Conservation (phyloP, 2,888 invertebrate genomes). For the Aromia moschata region DNA sequence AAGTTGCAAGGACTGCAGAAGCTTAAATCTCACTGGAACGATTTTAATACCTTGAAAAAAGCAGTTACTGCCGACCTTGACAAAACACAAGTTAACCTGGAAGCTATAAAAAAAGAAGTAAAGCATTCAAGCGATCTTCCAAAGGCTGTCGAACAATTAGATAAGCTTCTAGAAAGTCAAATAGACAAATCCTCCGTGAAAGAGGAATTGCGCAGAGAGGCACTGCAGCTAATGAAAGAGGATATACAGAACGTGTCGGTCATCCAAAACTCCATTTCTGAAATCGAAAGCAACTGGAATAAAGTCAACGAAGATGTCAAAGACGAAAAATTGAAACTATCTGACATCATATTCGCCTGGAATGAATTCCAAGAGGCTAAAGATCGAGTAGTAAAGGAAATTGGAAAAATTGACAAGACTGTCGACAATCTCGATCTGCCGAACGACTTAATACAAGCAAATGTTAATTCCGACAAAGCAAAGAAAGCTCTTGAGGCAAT, state of each 20-base stretch:
- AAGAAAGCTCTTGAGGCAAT: conserved; percentile 80
- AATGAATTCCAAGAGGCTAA: conserved; percentile 80
- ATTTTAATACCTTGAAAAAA: conserved; percentile 77
- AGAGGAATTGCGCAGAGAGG: conserved; percentile 81
- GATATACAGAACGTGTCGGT: conserved; percentile 82
- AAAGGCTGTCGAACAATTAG: conserved; percentile 66
- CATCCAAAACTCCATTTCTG: conserved; percentile 81
- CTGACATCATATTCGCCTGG: conserved; percentile 76
- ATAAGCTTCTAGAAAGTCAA: conserved; percentile 64
- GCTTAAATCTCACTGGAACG: conserved; percentile 79
- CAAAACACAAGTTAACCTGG: conserved; percentile 67
- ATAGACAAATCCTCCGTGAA: conserved; percentile 71
- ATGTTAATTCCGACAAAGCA: conserved; percentile 75
- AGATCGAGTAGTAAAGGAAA: conserved; percentile 74
- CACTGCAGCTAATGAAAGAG: conserved; percentile 80
- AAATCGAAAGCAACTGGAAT: conserved; percentile 84
- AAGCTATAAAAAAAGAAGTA: conserved; percentile 67
- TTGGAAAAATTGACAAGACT: conserved; percentile 74
- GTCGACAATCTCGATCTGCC: conserved; percentile 73
- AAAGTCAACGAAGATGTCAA: conserved; percentile 77
- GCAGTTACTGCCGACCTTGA: conserved; percentile 74
- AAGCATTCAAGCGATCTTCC: conserved; percentile 64
- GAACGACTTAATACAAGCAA: conserved; percentile 77
- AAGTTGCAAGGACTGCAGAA: conserved; percentile 76
- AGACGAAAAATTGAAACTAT: conserved; percentile 78